Evolutionary conservation across 37 sponge, comb jelly and placozoan genomes (phyloP), one percentile per base, ranked within the genome.

Genomic region (Cliona cf. orientalis): DNA sequence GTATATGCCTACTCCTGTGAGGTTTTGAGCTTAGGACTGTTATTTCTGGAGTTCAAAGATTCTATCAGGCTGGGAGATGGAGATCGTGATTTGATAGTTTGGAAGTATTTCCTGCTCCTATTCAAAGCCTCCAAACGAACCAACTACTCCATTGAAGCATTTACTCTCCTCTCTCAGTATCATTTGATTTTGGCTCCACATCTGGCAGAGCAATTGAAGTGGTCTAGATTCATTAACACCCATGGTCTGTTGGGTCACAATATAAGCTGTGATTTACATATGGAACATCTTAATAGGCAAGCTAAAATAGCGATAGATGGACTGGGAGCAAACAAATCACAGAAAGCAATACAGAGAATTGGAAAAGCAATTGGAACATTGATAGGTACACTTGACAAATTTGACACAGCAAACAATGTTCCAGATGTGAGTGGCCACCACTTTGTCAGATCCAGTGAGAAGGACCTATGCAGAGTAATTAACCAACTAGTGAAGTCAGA

Each of bases 51-150:
- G 17, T 19, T 84, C 31, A 25, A 31, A 29, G 76, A 84, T 84
- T 69, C 78, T 28, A 75, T 83, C 22, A 63, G 75, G 41, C 75
- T 74, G 46, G 84, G 84, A 26, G 84, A 83, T 74, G 75, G 75
- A 39, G 42, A 19, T 37, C 40, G 68, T 44, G 72, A 74, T 73
- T 62, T 83, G 35, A 40, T 66, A 11, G 75, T 77, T 55, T 84
- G 85, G 85, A 75, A 76, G 36, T 49, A 25, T 33, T 56, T 76
- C 78, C 40, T 84, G 35, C 74, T 58, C 36, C 49, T 77, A 22
- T 84, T 76, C 38, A 41, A 38, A 22, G 25, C 58, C 34, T 41
- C 85, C 49, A 33, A 46, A 12, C 69, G 71, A 42, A 33, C 37
- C 12, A 76, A 69, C 74, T 84, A 84, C 45, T 56, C 78, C 7